These are phyloP conservation scores for Cheilosia vulpina DNA, from an alignment of 2,888 invertebrate species.

Conservation along the genomic window DNA sequence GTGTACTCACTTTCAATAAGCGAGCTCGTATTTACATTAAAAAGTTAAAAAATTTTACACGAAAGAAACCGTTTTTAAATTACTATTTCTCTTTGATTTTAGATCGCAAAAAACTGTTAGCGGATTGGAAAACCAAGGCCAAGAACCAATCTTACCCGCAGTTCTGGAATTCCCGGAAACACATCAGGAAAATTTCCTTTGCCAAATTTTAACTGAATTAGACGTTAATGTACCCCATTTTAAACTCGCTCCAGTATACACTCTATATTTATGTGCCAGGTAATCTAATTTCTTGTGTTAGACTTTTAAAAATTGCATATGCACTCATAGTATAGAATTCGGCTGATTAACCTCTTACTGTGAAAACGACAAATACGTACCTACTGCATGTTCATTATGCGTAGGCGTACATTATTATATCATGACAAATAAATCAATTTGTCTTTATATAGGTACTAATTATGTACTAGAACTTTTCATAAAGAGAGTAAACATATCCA, in stretches of 20 bases:
- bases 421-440: too few species aligned
- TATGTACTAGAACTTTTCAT: too few species aligned
- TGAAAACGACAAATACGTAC: too few species aligned
- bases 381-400: too few species aligned
- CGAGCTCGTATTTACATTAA: conserved; percentile 8
- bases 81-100: conserved; percentile 46
- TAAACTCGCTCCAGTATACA: conserved; percentile 98
- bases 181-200: conserved; percentile 95
- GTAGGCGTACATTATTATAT: too few species aligned
- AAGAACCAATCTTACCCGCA: conserved; percentile 96
- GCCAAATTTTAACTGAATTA: conserved; percentile 93
- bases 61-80: background rate
- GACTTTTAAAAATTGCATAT: background rate
- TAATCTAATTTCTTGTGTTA: conserved; percentile 77
- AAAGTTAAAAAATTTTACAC: background rate
- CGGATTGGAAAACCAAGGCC: conserved; percentile 85
- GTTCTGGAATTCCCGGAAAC: conserved; percentile 97
- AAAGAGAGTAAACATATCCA: too few species aligned
- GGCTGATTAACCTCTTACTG: too few species aligned
- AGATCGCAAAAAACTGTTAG: conserved; percentile 81
- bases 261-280: conserved; percentile 96
- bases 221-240: conserved; percentile 96
- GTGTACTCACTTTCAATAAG: background rate
- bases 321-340: too few species aligned
- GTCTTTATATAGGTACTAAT: too few species aligned